These are phyloP conservation scores for Synergus gifuensis DNA, from an alignment of 2,888 invertebrate species.

Conservation along the genomic window DNA sequence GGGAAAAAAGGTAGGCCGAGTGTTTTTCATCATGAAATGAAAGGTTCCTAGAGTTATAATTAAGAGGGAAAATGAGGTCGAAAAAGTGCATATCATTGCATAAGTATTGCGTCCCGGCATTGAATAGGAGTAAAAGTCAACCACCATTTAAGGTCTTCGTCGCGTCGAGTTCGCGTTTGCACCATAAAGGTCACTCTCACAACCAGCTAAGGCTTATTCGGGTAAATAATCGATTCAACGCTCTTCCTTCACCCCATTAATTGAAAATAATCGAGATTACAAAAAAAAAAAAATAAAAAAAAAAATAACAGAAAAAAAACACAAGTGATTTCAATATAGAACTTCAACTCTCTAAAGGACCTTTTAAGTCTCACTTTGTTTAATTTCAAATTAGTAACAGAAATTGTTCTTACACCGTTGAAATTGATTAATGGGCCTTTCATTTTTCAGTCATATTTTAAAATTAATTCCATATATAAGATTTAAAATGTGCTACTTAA, in stretches of 20 bases:
- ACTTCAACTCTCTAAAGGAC: too few relatives aligned
- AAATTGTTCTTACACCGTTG: too few relatives aligned
- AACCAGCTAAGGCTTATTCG: constrained; percentile 11
- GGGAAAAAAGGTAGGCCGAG: neutral
- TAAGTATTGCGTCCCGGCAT: constrained; percentile 51
- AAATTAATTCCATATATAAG: too few relatives aligned
- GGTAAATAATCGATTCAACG: constrained; percentile 38
- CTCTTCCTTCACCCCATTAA: constrained; percentile 42
- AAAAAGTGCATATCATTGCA: constrained; percentile 45
- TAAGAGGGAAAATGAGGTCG: constrained; percentile 7
- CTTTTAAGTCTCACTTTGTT: too few relatives aligned
- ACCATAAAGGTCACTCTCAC: constrained; percentile 47
- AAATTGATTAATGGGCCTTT: too few relatives aligned
- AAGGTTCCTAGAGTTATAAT: neutral
- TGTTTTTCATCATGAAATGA: neutral
- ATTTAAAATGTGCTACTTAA: too few relatives aligned
- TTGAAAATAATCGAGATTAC: neutral
- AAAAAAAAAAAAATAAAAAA: neutral
- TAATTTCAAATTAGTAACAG: too few relatives aligned
- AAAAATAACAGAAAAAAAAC: neutral
- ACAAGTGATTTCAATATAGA: neutral
- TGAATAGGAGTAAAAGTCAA: constrained; percentile 62
- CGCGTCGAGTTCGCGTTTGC: constrained; percentile 57
- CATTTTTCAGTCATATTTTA: too few relatives aligned
- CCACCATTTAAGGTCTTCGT: constrained; percentile 69